Conservation (phyloP, 2,797 vertebrate genomes). For the Perodicticus potto region DNA sequence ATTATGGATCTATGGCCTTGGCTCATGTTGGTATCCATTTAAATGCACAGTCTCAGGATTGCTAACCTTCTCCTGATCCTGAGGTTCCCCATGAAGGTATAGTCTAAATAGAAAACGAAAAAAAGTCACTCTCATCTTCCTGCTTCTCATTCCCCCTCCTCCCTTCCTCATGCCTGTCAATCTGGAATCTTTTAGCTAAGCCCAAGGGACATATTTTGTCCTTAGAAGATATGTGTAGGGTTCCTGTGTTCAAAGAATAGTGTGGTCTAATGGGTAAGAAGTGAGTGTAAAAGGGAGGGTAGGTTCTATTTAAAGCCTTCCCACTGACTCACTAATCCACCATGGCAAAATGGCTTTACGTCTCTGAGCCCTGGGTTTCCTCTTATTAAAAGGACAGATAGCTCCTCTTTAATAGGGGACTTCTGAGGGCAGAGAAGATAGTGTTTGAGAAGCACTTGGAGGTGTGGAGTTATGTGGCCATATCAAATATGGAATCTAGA, state of each 20-base stretch:
- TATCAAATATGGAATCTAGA: not conserved
- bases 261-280: not conserved
- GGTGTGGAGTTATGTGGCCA: not conserved
- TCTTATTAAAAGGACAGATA: not conserved
- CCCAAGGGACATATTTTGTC: not conserved
- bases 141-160: not conserved
- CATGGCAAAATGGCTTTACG: not conserved
- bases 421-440: not conserved
- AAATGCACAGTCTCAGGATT: not conserved
- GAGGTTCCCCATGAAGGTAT: accelerated
- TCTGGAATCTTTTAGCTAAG: not conserved
- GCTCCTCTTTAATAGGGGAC: not conserved
- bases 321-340: not conserved
- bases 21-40: not conserved
- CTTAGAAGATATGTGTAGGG: not conserved
- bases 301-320: not conserved
- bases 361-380: not conserved
- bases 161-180: not conserved
- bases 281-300: not conserved
- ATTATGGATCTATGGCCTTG: not conserved
- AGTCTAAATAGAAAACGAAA: not conserved
- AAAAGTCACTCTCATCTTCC: not conserved
- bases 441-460: not conserved
- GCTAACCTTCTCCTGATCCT: not conserved
- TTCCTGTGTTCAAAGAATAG: not conserved